Evolutionary conservation across 2,797 vertebrate genomes (phyloP), one percentile per base, ranked within the genome.

Genomic region (Scarus forsteni): DNA sequence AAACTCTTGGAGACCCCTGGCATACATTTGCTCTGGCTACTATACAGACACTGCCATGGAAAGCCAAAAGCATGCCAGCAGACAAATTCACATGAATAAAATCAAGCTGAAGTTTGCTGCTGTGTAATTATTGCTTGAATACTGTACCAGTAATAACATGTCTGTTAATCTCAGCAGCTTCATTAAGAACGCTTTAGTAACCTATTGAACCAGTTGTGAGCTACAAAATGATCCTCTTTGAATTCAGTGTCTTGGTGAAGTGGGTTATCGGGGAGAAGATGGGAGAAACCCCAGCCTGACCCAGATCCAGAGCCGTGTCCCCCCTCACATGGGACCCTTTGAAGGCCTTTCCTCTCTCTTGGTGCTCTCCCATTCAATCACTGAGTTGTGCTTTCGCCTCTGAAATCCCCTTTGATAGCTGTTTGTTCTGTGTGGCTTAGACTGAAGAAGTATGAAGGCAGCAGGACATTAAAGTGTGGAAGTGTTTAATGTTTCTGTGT

Each of bases 381-480:
- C 44, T 7, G 39, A 78, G 53, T 68, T 55, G 15, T 64, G 60
- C 71, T 51, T 83, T 73, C 73, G 62, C 80, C 72, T 86, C 38
- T 35, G 52, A 15, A 13, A 68, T 77, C 73, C 52, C 34, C 73
- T 92, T 88, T 92, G 91, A 89, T 88, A 82, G 59, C 53, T 63
- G 70, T 84, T 75, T 81, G 78, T 74, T 81, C 60, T 69, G 58
- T 19, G 73, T 38, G 36, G 51, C 76, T 85, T 77, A 87, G 74
- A 78, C 61, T 27, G 48, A 51, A 66, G 36, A 69, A 27, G 48
- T 39, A 40, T 18, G 64, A 79, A 70, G 36, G 40, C 80, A 66
- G 45, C 51, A 65, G 79, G 66, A 71, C 66, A 64, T 77, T 73
- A 60, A 74, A 79, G 66, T 66, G 59, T 39, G 0, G 14, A 72